phyloP scores from a whole-genome alignment of 2,797 vertebrate genomes.

The Pyrocephalus nanus region DNA sequence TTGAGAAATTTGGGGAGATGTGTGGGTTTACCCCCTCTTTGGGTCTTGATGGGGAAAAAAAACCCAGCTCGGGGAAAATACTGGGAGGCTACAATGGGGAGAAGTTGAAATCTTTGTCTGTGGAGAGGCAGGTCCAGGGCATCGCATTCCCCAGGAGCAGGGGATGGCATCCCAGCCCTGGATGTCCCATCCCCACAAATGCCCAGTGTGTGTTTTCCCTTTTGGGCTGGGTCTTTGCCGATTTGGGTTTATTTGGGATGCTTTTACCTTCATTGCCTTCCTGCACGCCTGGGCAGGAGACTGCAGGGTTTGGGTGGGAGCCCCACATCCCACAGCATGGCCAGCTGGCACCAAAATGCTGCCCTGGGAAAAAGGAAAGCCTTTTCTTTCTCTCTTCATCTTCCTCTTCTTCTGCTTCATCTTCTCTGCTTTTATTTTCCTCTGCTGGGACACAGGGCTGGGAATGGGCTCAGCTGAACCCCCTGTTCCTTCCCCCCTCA shows the following conservation, averaged over 20 bases:
- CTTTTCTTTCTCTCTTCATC: background rate
- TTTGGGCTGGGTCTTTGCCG: fast-evolving
- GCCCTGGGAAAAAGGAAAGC: background rate
- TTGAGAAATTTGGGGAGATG: background rate
- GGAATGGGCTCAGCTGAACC: background rate
- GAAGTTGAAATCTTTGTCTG: fast-evolving
- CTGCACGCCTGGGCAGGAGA: background rate
- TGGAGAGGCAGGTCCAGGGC: background rate
- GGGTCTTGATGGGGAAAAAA: fast-evolving
- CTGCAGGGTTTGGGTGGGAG: background rate
- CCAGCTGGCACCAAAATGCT: background rate
- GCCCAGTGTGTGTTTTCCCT: background rate
- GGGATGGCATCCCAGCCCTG: background rate
- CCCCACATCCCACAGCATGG: background rate
- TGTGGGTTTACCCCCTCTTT: background rate
- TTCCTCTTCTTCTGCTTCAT: background rate
- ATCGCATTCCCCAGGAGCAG: fast-evolving
- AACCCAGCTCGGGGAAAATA: background rate
- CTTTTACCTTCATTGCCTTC: background rate
- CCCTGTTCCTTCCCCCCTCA: fast-evolving
- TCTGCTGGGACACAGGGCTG: background rate
- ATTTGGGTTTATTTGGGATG: background rate
- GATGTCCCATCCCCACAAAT: background rate
- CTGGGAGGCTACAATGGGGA: background rate
- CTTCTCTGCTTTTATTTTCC: background rate